These are phyloP conservation scores for Ormyrus nitidulus DNA, from an alignment of 2,888 invertebrate genomes.

Conservation along the genomic window DNA sequence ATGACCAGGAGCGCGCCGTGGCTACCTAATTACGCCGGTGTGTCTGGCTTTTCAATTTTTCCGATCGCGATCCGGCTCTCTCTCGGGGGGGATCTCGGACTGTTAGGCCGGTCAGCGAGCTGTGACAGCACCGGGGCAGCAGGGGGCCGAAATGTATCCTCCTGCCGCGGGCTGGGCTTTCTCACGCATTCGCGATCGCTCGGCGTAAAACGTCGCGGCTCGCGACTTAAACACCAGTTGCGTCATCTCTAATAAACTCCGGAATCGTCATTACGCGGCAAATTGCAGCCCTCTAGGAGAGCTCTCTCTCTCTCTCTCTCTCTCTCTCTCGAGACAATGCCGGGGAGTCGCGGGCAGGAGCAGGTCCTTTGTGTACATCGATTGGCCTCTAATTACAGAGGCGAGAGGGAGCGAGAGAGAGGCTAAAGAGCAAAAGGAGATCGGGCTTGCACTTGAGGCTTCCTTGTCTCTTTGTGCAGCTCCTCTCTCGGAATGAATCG, in stretches of 20 bases:
- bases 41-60: no score
- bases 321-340: neutral
- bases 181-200: neutral
- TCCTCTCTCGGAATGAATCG: conserved; percentile 42
- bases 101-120: neutral
- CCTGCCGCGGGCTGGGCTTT: neutral
- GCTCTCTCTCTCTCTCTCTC: no score
- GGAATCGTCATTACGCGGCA: conserved; percentile 14
- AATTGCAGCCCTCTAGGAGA: conserved; percentile 1
- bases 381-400: conserved; percentile 35
- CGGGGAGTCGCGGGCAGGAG: neutral
- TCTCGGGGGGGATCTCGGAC: neutral
- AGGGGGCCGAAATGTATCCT: neutral
- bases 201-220: no score
- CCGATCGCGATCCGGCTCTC: no score
- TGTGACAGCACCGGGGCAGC: no score
- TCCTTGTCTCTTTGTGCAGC: conserved; percentile 6
- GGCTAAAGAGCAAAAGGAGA: neutral
- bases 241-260: conserved; percentile 32
- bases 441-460: neutral
- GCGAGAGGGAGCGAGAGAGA: neutral
- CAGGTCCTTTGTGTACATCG: conserved; percentile 15
- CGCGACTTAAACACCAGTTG: neutral
- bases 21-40: no score
- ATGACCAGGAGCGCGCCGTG: no score